Evolutionary conservation across 2,888 invertebrate genomes (phyloP).

Genomic region (Eristalinus aeneus): DNA sequence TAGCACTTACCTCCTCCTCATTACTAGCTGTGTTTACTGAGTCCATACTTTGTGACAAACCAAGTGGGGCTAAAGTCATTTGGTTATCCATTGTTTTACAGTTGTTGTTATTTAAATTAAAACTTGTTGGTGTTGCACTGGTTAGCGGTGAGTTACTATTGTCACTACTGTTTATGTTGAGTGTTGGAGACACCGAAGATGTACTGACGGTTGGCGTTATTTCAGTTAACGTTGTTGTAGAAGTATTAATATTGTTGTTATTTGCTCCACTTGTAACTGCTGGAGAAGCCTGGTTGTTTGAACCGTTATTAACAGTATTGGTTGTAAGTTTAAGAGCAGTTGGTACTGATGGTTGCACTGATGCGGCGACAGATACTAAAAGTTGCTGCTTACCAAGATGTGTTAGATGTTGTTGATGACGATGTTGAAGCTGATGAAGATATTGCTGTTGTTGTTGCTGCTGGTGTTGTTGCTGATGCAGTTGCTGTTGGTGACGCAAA

Average conservation of each 20-base stretch:
- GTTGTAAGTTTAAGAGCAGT: slow-evolving; percentile 68
- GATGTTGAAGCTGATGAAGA: slow-evolving; percentile 64
- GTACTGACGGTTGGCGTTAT: slow-evolving; percentile 74
- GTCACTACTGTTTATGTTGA: slow-evolving; percentile 56
- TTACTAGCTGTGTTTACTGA: slow-evolving; percentile 97
- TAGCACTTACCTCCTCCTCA: slow-evolving; percentile 96
- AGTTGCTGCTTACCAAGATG: slow-evolving; percentile 62
- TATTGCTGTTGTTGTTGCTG: slow-evolving; percentile 72
- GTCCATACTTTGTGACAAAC: slow-evolving; percentile 98
- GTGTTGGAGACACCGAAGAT: slow-evolving; percentile 72
- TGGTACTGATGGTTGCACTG: slow-evolving; percentile 61
- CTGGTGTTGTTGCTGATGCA: slow-evolving; percentile 73
- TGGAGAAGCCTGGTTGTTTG: slow-evolving; percentile 40
- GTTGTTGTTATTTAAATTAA: slow-evolving; percentile 71
- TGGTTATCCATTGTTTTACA: slow-evolving; percentile 80
- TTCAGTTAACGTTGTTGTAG: slow-evolving; percentile 71
- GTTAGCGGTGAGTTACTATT: slow-evolving; percentile 59
- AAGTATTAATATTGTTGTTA: slow-evolving; percentile 72
- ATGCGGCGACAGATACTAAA: slow-evolving; percentile 72
- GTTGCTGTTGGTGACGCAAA: slow-evolving; percentile 73
- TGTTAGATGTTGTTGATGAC: slow-evolving; percentile 32
- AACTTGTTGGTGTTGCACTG: slow-evolving; percentile 61
- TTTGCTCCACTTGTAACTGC: background rate
- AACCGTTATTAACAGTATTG: slow-evolving; percentile 61
- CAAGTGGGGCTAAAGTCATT: slow-evolving; percentile 86